phyloP scores from a whole-genome alignment of 2,888 invertebrate genomes.

The Aporophyla lueneburgensis region DNA sequence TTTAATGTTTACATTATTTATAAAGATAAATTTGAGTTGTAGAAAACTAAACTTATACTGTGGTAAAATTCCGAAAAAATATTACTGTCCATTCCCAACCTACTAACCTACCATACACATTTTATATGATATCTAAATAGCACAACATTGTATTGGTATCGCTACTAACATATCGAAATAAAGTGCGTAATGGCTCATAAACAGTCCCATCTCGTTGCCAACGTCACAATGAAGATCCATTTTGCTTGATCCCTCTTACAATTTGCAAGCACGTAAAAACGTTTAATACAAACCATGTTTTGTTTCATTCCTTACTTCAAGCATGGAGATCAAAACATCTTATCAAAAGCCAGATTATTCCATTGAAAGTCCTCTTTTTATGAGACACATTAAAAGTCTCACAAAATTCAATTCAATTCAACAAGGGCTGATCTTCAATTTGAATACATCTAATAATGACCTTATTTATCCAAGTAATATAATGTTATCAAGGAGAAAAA shows the following conservation, averaged over 20 bases:
- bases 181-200: slow-evolving; percentile 56
- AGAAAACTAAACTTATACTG: not conserved
- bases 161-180: slow-evolving; percentile 41
- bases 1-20: not conserved
- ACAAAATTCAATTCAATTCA: slow-evolving; percentile 58
- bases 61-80: not conserved
- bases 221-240: slow-evolving; percentile 46
- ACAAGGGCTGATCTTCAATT: slow-evolving; percentile 60
- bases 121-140: not conserved
- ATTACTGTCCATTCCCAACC: not conserved
- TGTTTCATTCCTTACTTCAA: slow-evolving; percentile 43
- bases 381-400: slow-evolving; percentile 56
- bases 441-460: slow-evolving; percentile 65
- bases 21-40: not conserved
- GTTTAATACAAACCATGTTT: slow-evolving; percentile 51
- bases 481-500: slow-evolving; percentile 61
- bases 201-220: slow-evolving; percentile 43
- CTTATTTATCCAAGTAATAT: slow-evolving; percentile 67
- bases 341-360: slow-evolving; percentile 54
- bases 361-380: slow-evolving; percentile 49
- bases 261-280: slow-evolving; percentile 47
- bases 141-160: slow-evolving; percentile 21
- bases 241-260: slow-evolving; percentile 42
- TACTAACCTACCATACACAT: not conserved
- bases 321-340: slow-evolving; percentile 54